These are phyloP conservation scores for Baccha elongata DNA, from an alignment of 2,888 invertebrate species.

Conservation along the genomic window DNA sequence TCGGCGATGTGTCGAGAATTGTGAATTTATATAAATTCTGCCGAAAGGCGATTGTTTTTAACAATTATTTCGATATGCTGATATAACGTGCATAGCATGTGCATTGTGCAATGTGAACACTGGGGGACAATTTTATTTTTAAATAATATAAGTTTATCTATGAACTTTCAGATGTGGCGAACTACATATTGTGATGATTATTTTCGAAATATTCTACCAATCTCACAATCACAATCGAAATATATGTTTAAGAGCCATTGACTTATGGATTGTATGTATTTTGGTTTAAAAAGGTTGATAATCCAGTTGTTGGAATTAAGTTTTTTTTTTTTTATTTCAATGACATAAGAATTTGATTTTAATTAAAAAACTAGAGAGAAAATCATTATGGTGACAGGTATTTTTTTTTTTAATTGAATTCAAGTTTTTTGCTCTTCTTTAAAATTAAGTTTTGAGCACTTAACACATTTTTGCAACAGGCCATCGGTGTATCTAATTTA, in stretches of 20 bases:
- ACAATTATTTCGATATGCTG: conserved; percentile 29
- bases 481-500: too few relatives aligned
- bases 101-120: not conserved
- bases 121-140: not conserved
- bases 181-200: not conserved
- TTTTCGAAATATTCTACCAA: not conserved
- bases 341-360: not conserved
- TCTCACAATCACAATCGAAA: not conserved
- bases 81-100: not conserved
- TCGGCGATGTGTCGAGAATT: not conserved
- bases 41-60: conserved; percentile 23
- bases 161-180: not conserved
- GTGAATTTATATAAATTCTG: not conserved
- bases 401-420: not conserved
- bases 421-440: too few relatives aligned
- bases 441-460: too few relatives aligned
- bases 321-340: conserved; percentile 2
- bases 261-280: not conserved
- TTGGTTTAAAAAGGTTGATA: too few relatives aligned
- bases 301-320: too few relatives aligned
- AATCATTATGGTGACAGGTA: not conserved
- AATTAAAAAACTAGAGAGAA: not conserved
- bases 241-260: not conserved
- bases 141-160: not conserved
- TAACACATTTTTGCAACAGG: too few relatives aligned